Evolutionary conservation across 23 tunicate genomes (phyloP).

Genomic region (Styela clava): DNA sequence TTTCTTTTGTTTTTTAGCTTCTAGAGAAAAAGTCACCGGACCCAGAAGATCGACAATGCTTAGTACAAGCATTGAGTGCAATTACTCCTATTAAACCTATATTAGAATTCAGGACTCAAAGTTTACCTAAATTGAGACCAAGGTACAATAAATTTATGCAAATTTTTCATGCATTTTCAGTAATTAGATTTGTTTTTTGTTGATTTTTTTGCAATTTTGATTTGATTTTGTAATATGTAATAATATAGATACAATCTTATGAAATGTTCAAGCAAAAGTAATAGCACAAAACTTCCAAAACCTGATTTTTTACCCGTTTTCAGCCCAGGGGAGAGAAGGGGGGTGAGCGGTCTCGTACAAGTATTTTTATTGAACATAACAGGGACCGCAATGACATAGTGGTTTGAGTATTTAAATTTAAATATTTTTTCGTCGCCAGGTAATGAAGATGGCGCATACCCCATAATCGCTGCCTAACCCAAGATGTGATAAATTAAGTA

Average conservation of each 20-base stretch:
- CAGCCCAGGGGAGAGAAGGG: too few species aligned
- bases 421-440: too few species aligned
- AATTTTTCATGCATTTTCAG: background rate
- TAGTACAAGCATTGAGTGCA: slow-evolving; percentile 66
- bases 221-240: background rate
- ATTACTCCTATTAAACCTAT: slow-evolving; percentile 66
- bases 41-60: slow-evolving; percentile 65
- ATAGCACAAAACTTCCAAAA: too few species aligned
- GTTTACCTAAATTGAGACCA: slow-evolving; percentile 66
- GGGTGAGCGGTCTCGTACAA: too few species aligned
- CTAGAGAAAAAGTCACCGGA: slow-evolving; percentile 50
- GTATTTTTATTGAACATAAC: too few species aligned
- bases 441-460: too few species aligned
- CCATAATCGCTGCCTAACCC: too few species aligned
- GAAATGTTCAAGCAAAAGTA: slow-evolving; percentile 3
- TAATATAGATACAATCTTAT: too few species aligned
- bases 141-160: slow-evolving; percentile 40
- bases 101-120: slow-evolving; percentile 42
- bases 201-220: background rate
- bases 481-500: too few species aligned
- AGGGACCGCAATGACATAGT: too few species aligned
- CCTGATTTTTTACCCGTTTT: too few species aligned
- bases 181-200: background rate
- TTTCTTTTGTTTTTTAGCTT: slow-evolving; percentile 11
- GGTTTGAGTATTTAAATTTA: too few species aligned